These are phyloP conservation scores for Chaetodon auriga DNA, from an alignment of 2,113 vertebrate genomes.

Conservation along the genomic window DNA sequence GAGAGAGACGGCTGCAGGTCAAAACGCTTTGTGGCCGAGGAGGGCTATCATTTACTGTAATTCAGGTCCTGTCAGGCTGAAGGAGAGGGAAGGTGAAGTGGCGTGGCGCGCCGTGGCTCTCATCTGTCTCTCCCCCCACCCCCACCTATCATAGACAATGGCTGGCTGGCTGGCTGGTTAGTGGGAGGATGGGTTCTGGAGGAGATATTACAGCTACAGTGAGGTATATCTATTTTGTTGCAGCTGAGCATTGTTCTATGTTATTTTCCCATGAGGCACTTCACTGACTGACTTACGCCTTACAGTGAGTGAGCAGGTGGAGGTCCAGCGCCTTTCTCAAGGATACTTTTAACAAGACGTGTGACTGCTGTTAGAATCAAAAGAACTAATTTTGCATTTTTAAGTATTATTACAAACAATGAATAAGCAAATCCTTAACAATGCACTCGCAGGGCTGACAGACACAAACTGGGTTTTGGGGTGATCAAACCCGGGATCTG, in stretches of 20 bases:
- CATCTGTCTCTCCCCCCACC: slow-evolving; percentile 83
- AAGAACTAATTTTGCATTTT: slow-evolving; percentile 1
- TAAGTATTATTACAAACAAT: neutral
- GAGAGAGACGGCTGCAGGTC: slow-evolving; percentile 87
- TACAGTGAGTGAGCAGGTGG: slow-evolving; percentile 2
- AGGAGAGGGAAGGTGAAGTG: slow-evolving; percentile 93
- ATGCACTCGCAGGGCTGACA: neutral
- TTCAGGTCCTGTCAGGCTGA: slow-evolving; percentile 88
- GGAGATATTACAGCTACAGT: slow-evolving; percentile 48
- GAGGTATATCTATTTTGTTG: slow-evolving; percentile 35
- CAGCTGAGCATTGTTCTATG: slow-evolving; percentile 27
- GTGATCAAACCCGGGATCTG: neutral
- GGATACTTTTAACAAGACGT: neutral
- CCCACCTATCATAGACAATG: slow-evolving; percentile 79
- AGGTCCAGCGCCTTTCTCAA: slow-evolving; percentile 27
- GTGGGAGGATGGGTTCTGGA: slow-evolving; percentile 46
- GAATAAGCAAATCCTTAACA: neutral
- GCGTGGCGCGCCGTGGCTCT: slow-evolving; percentile 78
- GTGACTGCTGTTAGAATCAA: slow-evolving; percentile 3
- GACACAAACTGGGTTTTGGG: neutral
- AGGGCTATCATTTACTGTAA: slow-evolving; percentile 92
- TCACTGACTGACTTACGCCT: slow-evolving; percentile 26
- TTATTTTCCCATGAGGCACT: slow-evolving; percentile 33
- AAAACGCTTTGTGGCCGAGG: slow-evolving; percentile 90
- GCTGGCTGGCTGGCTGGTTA: slow-evolving; percentile 42